phyloP scores from a whole-genome alignment of 2,888 invertebrate species.

The Dysmachus trigonus region DNA sequence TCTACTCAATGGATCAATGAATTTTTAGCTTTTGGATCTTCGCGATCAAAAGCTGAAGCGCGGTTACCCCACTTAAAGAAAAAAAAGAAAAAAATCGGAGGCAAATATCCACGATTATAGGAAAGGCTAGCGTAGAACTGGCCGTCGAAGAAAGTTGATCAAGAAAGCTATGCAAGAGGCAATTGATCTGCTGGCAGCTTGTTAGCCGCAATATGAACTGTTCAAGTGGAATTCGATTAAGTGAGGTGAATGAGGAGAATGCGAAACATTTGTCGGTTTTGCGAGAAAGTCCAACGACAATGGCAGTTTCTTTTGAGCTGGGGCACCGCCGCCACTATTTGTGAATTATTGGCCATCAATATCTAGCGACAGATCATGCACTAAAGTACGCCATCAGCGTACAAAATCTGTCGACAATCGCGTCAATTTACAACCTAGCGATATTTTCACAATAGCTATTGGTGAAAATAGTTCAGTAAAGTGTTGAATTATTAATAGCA shows the following conservation, averaged over 20 bases:
- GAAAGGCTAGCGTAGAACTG: not conserved
- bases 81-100: not conserved
- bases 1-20: not conserved
- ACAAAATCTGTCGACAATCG: not conserved
- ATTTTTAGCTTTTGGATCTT: not conserved
- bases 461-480: not conserved
- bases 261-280: constrained; percentile 5
- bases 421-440: not conserved
- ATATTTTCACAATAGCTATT: not conserved
- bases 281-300: not conserved
- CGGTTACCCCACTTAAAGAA: not conserved
- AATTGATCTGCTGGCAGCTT: constrained; percentile 30
- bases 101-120: not conserved
- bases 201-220: not conserved
- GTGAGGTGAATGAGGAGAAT: constrained; percentile 19
- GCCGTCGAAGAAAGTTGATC: constrained; percentile 7
- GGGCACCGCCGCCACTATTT: not conserved
- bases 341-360: not conserved
- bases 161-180: constrained; percentile 27
- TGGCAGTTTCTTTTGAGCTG: not conserved
- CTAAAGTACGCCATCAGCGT: not conserved
- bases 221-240: constrained; percentile 18
- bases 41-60: not conserved
- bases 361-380: not conserved
- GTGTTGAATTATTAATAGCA: not conserved